Evolutionary conservation across 1,140 invertebrate genomes (phyloP).

Genomic region (Euura saliciscinereae): DNA sequence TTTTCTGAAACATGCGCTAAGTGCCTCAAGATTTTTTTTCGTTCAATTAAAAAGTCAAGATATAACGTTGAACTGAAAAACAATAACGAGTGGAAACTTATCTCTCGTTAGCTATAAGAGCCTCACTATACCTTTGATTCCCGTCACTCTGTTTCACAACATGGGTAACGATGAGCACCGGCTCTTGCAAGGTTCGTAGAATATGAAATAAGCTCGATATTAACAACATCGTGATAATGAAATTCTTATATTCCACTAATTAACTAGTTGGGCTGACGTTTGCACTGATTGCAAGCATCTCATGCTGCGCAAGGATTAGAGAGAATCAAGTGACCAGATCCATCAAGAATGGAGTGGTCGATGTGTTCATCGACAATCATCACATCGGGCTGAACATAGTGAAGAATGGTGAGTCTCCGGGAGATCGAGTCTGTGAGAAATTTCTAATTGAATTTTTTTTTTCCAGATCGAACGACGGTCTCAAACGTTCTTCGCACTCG

Average conservation of each 20-base stretch:
- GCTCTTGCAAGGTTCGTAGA: background rate
- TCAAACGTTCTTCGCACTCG: background rate
- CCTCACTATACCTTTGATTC: background rate
- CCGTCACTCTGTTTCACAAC: background rate
- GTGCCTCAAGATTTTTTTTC: too few species aligned
- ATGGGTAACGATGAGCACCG: background rate
- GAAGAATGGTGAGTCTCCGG: background rate
- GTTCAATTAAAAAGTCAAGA: too few species aligned
- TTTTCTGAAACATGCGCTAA: too few species aligned
- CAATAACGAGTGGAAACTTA: background rate
- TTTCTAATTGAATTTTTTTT: background rate
- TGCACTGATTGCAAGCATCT: background rate
- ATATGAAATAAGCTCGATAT: background rate
- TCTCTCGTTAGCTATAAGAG: background rate
- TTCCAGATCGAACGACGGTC: conserved; percentile 9
- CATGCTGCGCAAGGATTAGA: background rate
- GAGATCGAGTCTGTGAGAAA: background rate
- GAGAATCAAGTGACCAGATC: background rate
- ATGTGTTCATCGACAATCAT: background rate
- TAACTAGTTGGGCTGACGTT: background rate
- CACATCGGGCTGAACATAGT: background rate
- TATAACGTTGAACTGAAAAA: background rate
- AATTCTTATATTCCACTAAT: background rate
- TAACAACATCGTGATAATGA: background rate
- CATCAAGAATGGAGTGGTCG: background rate